Evolutionary conservation across 30 jellyfish, hydroid and myxozoan genomes (phyloP).

Genomic region (Morbakka virulenta): DNA sequence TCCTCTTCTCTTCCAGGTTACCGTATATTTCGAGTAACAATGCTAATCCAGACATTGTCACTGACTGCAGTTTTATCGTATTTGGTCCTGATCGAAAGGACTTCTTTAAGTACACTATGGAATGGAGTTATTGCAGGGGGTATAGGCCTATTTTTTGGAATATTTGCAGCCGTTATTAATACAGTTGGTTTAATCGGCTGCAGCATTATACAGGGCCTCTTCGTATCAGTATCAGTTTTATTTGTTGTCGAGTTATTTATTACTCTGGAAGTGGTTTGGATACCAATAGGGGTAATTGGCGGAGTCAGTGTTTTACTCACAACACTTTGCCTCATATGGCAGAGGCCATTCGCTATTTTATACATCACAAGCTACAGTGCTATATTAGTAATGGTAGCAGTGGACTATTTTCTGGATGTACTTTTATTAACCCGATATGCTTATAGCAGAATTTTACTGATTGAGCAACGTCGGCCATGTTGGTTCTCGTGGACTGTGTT

Average conservation of each 20-base stretch:
- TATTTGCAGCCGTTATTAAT: constrained; percentile 55
- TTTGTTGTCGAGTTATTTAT: constrained; percentile 52
- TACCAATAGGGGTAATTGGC: constrained; percentile 60
- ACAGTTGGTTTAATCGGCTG: constrained; percentile 63
- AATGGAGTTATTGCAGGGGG: constrained; percentile 75
- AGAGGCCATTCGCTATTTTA: constrained; percentile 58
- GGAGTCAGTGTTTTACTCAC: constrained; percentile 61
- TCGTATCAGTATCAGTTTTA: constrained; percentile 36
- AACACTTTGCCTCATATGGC: constrained; percentile 6
- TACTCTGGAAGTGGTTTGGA: constrained; percentile 35
- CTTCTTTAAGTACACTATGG: constrained; percentile 41
- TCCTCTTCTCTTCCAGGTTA: constrained; percentile 50
- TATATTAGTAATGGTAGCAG: constrained; percentile 59
- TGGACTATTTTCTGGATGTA: constrained; percentile 73
- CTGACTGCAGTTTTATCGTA: constrained; percentile 53
- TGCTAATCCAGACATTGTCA: constrained; percentile 64
- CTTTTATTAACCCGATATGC: constrained; percentile 57
- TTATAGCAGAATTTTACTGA: constrained; percentile 16
- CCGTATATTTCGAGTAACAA: constrained; percentile 72
- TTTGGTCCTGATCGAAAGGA: constrained; percentile 27
- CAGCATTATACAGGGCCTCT: constrained; percentile 63
- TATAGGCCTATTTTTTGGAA: constrained; percentile 68
- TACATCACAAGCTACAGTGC: constrained; percentile 87
- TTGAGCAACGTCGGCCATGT: constrained; percentile 53
- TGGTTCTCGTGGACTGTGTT: constrained; percentile 87